Conservation (phyloP, 2,113 vertebrate species). For the Ia io region DNA sequence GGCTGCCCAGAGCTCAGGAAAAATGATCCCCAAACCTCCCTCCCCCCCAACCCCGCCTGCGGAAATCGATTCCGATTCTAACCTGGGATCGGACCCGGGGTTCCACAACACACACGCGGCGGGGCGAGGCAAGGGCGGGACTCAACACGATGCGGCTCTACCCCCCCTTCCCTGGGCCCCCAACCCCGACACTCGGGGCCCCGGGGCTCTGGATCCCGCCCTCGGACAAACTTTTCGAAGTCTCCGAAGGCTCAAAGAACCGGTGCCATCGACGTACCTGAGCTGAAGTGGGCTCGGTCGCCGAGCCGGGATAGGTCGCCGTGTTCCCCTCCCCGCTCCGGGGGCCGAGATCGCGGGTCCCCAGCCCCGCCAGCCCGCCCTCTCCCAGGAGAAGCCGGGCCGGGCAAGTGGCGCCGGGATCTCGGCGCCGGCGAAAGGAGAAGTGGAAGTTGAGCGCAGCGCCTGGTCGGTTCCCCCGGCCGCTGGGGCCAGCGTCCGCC, state of each 20-base stretch:
- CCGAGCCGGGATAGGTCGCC: background rate
- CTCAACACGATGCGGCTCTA: background rate
- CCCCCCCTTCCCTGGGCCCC: background rate
- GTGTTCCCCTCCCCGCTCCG: background rate
- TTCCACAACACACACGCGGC: background rate
- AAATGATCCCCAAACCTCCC: background rate
- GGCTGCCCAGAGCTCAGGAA: background rate
- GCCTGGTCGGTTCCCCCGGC: slow-evolving; percentile 51
- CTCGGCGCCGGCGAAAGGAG: slow-evolving; percentile 66
- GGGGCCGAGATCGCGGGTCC: background rate
- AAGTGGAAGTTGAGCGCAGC: slow-evolving; percentile 70
- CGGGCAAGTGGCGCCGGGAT: slow-evolving; percentile 32
- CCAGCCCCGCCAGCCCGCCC: slow-evolving; percentile 18
- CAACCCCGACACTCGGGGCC: background rate
- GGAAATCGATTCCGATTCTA: background rate
- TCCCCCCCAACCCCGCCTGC: background rate
- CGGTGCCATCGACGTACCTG: slow-evolving; percentile 67
- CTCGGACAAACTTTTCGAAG: slow-evolving; percentile 50
- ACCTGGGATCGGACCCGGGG: background rate
- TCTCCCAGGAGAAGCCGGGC: slow-evolving; percentile 31
- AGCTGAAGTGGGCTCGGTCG: background rate
- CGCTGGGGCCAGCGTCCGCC: slow-evolving; percentile 40
- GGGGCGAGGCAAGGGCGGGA: background rate
- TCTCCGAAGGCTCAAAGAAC: background rate
- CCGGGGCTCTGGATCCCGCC: background rate